phyloP scores from a whole-genome alignment of 1,140 invertebrate genomes.

The Myzus persicae region DNA sequence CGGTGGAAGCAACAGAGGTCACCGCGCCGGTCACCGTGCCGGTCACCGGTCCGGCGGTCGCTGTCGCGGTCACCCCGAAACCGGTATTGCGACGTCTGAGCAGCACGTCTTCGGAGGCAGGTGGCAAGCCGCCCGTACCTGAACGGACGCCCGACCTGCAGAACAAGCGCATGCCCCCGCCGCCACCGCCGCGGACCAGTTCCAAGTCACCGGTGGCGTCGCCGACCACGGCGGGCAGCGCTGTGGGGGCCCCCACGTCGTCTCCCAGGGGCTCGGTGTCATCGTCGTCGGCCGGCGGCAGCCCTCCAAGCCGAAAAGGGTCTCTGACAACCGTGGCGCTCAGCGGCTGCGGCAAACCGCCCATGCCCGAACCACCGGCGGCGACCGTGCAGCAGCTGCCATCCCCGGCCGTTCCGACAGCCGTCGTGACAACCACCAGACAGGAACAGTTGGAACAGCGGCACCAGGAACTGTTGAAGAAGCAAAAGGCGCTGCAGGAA shows the following conservation, averaged over 20 bases:
- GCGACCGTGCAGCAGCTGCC: not conserved
- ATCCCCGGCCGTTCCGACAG: not conserved
- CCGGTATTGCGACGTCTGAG: conserved; percentile 73
- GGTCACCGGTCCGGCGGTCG: conserved; percentile 61
- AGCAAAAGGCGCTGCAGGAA: conserved; percentile 86
- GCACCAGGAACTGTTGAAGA: conserved; percentile 84
- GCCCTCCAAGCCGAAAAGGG: conserved; percentile 59
- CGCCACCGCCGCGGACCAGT: conserved; percentile 83
- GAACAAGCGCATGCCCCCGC: conserved; percentile 80
- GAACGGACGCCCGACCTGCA: conserved; percentile 76
- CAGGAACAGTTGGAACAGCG: conserved; percentile 81
- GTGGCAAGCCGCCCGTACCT: conserved; percentile 77
- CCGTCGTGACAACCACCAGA: conserved; percentile 65
- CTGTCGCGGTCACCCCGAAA: conserved; percentile 65
- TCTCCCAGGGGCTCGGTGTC: conserved; percentile 60
- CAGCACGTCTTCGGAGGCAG: conserved; percentile 69
- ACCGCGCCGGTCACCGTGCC: conserved; percentile 50
- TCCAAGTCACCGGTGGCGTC: conserved; percentile 83
- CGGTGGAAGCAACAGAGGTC: conserved; percentile 59
- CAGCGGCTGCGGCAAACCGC: conserved; percentile 63
- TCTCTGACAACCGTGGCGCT: not conserved
- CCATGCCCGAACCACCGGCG: conserved; percentile 30
- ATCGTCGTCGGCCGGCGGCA: conserved; percentile 61
- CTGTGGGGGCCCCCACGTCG: conserved; percentile 61
- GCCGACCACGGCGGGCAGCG: conserved; percentile 68